Evolutionary conservation across 2,888 invertebrate genomes (phyloP), one percentile per base, ranked within the genome.

Genomic region (Caradrina clavipalpis): DNA sequence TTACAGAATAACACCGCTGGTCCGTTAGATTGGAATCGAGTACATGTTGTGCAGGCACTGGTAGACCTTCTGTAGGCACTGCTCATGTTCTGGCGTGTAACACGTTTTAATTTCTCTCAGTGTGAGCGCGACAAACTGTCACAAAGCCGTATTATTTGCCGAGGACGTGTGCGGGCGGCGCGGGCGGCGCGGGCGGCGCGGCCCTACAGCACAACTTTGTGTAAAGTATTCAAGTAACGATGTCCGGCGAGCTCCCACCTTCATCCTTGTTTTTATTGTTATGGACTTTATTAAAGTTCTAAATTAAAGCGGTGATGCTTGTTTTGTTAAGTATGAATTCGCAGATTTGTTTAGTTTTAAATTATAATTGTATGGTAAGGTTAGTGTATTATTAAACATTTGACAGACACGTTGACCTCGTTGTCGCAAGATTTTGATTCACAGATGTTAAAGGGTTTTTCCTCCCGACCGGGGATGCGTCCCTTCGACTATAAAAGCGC

Each of bases 81-180:
- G n/a, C n/a, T n/a, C n/a, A n/a, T 10, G 17, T 3, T 8, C 35
- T 35, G 0, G 31, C n/a, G 21, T 42, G 47, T 54, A 56, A 39
- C 62, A 53, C 60, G 45, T 53, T 49, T 31, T 64, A 35, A 61
- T 63, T 51, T 21, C 5, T 2, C 31, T 39, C 17, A 54, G 22
- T 64, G 45, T 21, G 35, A 60, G 62, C 74, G 19, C 54, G 50
- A 58, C 50, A 26, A 42, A 53, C 50, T 75, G 76, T 35, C 60
- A 69, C 69, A 58, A 39, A 80, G 54, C 57, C 57, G 45, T 49
- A 54, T 54, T 68, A 50, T 75, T 75, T 55, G 80, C 58, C 49
- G 58, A 54, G 51, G 15, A 61, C 45, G 35, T 42, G 47, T 22
- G 61, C 58, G 15, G 13, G 42, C 22, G 21, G 50, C 1, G 35